Evolutionary conservation across 2,888 invertebrate species (phyloP), one percentile per base, ranked within the genome.

Genomic region (Drosophila stalkeri): DNA sequence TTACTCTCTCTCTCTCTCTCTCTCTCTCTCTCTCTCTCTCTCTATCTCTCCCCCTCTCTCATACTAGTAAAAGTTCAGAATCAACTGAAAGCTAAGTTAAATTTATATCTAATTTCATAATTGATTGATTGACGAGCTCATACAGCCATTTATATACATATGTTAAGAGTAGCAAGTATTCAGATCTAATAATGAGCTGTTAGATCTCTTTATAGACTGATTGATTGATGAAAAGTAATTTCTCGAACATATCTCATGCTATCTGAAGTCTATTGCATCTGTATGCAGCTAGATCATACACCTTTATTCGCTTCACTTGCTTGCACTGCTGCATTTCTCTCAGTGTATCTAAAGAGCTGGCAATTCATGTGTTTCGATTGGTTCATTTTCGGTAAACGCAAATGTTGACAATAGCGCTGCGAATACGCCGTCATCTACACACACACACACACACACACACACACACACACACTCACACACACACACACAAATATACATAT

Each of bases 331-430:
- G 31, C 16, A 33, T 57, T 70, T 64, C 49, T 20, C 31, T 18
- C 60, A 71, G 81, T 73, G 64, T 31, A 56, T 54, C 49, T 67
- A 55, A 65, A 70, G 44, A 43, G 81, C 55, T 51, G 51, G 61
- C 75, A 71, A 84, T 82, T 86, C 67, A 70, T 60, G 62, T 67
- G n/a, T 64, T 67, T 71, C 75, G 72, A 78, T 86, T 72, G 67
- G 47, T 68, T 69, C 37, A 72, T 56, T 80, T 64, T 64, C 77
- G 64, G 67, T 72, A 57, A 54, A 52, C 67, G 66, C 73, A 78
- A 81, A 55, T 76, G 84, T 89, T 78, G 73, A 77, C 83, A 88
- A 73, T 68, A 49, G 66, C 52, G 8, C 62, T 69, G 23, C 56
- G 41, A 35, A 51, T 14, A 23, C 20, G 16, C 47, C n/a, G 16